Conservation (phyloP, 2,797 vertebrate genomes). For the Erethizon dorsatum region DNA sequence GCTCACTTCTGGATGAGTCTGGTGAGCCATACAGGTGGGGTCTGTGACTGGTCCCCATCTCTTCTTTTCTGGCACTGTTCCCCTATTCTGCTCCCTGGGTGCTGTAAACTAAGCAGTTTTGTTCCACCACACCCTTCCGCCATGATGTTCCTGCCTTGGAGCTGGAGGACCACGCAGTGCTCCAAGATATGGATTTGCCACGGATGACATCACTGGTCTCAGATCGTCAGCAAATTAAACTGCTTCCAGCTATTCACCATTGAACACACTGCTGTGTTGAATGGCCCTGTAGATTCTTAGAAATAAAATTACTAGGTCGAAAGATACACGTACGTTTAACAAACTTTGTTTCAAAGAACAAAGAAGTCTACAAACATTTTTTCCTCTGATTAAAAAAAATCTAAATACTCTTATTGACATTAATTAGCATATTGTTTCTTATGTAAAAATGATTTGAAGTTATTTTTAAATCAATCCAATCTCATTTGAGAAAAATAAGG, state of each 20-base stretch:
- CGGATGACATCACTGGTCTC: neutral
- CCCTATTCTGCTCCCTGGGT: neutral
- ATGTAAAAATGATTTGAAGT: neutral
- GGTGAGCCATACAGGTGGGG: neutral
- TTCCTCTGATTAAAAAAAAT: neutral
- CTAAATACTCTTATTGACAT: too few species aligned
- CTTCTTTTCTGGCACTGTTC: neutral
- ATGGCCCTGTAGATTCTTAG: neutral
- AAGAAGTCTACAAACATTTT: neutral
- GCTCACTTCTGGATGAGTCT: neutral
- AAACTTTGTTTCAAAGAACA: neutral
- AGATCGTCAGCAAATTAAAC: neutral
- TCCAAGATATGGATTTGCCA: fast-evolving
- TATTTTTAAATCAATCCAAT: neutral
- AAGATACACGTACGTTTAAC: neutral
- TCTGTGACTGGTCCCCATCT: neutral
- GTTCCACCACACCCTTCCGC: neutral
- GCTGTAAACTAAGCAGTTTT: neutral
- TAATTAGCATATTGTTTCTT: neutral
- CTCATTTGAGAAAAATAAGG: neutral
- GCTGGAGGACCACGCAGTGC: neutral
- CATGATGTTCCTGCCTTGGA: neutral
- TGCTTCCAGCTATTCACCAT: too few species aligned
- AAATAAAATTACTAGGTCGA: neutral
- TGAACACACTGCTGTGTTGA: neutral